Evolutionary conservation across 2,797 vertebrate genomes (phyloP).

Genomic region (Numenius phaeopus): DNA sequence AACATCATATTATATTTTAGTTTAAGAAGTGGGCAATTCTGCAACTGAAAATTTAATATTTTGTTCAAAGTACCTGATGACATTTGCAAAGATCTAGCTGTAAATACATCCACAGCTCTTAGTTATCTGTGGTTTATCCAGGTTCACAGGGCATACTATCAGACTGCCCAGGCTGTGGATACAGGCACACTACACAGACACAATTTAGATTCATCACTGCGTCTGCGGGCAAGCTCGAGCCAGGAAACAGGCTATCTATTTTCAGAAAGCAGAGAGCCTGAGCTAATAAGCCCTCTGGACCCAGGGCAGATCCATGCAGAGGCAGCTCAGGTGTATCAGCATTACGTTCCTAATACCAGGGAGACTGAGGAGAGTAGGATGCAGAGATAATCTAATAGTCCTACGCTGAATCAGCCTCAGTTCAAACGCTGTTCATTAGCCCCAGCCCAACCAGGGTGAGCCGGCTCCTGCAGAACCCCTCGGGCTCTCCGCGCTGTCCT

Average conservation of each 20-base stretch:
- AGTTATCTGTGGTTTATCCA: not conserved
- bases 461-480: constrained; percentile 17
- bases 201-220: not conserved
- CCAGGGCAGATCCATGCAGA: not conserved
- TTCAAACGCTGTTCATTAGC: constrained; percentile 2
- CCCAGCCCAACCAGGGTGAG: not conserved
- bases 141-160: not conserved
- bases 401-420: not conserved
- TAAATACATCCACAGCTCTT: not conserved
- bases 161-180: not conserved
- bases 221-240: not conserved
- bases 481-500: not conserved
- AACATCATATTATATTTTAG: not conserved
- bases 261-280: not conserved
- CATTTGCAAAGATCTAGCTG: not conserved
- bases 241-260: not conserved
- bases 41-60: not conserved
- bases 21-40: not conserved
- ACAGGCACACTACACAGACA: not conserved
- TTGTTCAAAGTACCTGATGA: not conserved
- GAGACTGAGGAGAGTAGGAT: not conserved
- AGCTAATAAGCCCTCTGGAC: not conserved
- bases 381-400: not conserved
- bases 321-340: not conserved
- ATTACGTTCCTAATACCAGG: not conserved